These are phyloP conservation scores for Mungos mungo DNA, from an alignment of 2,113 vertebrate genomes.

Conservation along the genomic window DNA sequence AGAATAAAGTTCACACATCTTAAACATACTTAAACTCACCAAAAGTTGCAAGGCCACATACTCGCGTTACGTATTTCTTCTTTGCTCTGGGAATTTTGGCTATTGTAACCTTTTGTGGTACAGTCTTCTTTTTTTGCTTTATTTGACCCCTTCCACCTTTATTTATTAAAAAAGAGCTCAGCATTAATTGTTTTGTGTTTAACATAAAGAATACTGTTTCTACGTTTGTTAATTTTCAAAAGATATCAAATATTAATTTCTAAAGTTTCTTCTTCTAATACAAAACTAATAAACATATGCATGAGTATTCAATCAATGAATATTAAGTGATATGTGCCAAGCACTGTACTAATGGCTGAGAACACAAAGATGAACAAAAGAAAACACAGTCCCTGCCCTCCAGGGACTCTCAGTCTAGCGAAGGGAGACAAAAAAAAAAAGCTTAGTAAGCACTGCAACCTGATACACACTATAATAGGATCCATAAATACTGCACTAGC, in stretches of 20 bases:
- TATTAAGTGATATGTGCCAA: not conserved
- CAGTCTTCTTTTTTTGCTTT: constrained; percentile 99
- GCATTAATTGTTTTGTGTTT: constrained; percentile 26
- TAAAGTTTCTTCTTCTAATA: constrained; percentile 23
- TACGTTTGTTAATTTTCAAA: not conserved
- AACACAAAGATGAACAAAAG: not conserved
- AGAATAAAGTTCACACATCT: not conserved
- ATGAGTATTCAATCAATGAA: not conserved
- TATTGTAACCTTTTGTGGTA: constrained; percentile 98
- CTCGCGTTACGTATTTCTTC: constrained; percentile 99
- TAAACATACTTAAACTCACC: constrained; percentile 86
- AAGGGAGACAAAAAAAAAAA: not conserved
- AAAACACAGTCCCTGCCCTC: not conserved
- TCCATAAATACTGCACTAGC: not conserved
- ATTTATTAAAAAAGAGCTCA: constrained; percentile 54
- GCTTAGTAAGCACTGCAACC: not conserved
- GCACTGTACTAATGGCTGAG: not conserved
- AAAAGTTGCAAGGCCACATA: constrained; percentile 96
- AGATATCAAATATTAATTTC: not conserved
- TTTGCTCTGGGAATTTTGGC: constrained; percentile 99
- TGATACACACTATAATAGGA: not conserved
- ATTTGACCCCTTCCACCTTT: constrained; percentile 97
- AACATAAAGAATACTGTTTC: not conserved
- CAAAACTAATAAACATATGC: not conserved
- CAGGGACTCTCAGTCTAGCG: not conserved